phyloP scores from a whole-genome alignment of 2,113 vertebrate genomes.

The Pollimyrus isidori region DNA sequence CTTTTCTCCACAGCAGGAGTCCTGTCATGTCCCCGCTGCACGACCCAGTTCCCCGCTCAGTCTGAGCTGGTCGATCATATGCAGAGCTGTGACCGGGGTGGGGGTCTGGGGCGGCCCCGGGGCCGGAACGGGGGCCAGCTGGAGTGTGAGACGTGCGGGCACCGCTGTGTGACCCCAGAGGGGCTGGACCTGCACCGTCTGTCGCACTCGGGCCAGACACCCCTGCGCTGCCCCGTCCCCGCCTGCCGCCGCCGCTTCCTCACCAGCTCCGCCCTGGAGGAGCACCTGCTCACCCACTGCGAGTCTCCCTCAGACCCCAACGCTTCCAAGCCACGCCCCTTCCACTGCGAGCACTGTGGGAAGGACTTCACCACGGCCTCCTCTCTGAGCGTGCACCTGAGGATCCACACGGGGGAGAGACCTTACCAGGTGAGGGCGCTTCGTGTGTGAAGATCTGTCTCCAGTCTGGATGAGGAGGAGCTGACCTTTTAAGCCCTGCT shows the following conservation, averaged over 20 bases:
- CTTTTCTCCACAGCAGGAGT: neutral
- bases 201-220: constrained; percentile 68
- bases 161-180: constrained; percentile 76
- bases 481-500: neutral
- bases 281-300: constrained; percentile 53
- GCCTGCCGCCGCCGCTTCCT: constrained; percentile 65
- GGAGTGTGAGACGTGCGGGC: constrained; percentile 80
- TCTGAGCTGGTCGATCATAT: constrained; percentile 69
- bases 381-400: constrained; percentile 78
- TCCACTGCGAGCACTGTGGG: constrained; percentile 71
- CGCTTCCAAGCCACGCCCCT: constrained; percentile 50
- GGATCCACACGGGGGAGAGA: constrained; percentile 79
- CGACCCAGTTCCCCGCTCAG: constrained; percentile 68
- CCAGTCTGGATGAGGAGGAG: neutral
- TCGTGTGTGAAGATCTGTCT: neutral
- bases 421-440: constrained; percentile 66
- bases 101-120: neutral
- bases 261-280: constrained; percentile 47
- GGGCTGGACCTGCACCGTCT: constrained; percentile 68
- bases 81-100: constrained; percentile 52
- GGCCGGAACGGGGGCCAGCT: constrained; percentile 58
- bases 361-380: constrained; percentile 82
- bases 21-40: constrained; percentile 63
- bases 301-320: constrained; percentile 43
- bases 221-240: constrained; percentile 64